Evolutionary conservation across 2,797 vertebrate genomes (phyloP), one percentile per base, ranked within the genome.

Genomic region (Cottoperca gobio): DNA sequence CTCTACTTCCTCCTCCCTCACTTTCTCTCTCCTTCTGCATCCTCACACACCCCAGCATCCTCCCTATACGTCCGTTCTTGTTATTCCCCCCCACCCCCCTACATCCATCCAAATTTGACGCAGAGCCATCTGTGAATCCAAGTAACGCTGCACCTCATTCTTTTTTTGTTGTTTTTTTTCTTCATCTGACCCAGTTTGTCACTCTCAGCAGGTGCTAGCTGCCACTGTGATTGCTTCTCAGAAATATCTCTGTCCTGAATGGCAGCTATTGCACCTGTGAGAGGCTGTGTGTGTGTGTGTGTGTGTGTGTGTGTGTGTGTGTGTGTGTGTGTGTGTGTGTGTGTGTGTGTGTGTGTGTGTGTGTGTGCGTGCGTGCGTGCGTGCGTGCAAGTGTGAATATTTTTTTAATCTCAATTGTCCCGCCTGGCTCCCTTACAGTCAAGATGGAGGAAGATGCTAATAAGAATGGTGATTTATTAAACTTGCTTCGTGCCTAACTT

Each of bases 121-220:
- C 70, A 2, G 43, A 86, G 60, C 88, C 86, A 84, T 87, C 81
- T 88, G 75, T 74, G 74, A 70, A 82, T 84, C 60, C 12, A 42
- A 54, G 50, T 63, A 40, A 60, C 75, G 63, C 65, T 63, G 55
- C 61, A 72, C 70, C 67, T 84, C 35, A 9, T 75, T 50, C 26
- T 35, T 67, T 69, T 21, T 67, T 50, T 19, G 52, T 67, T 2
- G 48, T 68, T 61, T 4, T 13, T 55, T 81, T 76, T 65, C 50
- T 68, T 74, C 55, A 13, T 70, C 76, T 85, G 75, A 83, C 81
- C 78, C 73, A 84, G 73, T 81, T 83, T 72, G 54, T 75, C 57
- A 57, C 26, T 71, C 70, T 78, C 59, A 60, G 48, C 76, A 78
- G 66, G 73, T 65, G 54, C 57, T 31, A 23, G 28, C 46, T 74